Evolutionary conservation across 1,140 invertebrate species (phyloP), one percentile per base, ranked within the genome.

Genomic region (Zaprionus camerounensis): DNA sequence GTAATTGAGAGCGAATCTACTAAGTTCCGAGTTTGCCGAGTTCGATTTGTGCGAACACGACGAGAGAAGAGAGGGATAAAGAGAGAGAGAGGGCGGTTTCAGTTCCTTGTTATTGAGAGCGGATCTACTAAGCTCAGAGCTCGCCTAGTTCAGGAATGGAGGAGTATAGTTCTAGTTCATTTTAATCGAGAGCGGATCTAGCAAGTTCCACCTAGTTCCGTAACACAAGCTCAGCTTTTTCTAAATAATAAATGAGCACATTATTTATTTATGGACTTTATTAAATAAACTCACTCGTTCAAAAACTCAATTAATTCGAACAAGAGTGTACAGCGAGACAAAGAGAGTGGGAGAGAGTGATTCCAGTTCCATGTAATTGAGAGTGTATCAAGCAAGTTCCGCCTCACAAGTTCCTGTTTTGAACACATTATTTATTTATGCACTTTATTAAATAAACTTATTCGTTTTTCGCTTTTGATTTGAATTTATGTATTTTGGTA

Each of bases 251-350:
- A 51, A 38, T 26, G 17, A 13, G 15, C 24, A 22, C 63, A 65
- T 65, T n/a, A 65, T 26, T 65, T 65, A 65, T 65, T 65, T 56
- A 26, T 41, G 24, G 41, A 58, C 17, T 36, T 36, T 36, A 67
- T 67, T 44, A 46, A 67, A 58, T 67, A n/a, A 31, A 66, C 31
- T 44, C 12, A 1, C 26, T 34, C 0, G 1, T 6, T 31, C 9
- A 11, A 31, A 31, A 31, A 31, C 31, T 11, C 9, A 31, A 31
- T 31, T 31, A 11, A 31, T 31, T 3, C 31, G 28, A 28, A 28
- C 28, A 28, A 9, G 9, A 11, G 9, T 11, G 31, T 3, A 28
- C 28, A 28, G 28, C 7, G 7, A 28, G 0, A 28, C 26, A 1
- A 7, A 31, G 31, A 31, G 9, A 31, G 31, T 3, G 9, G 31